phyloP scores from a whole-genome alignment of 2,888 invertebrate genomes.

The Orgyia antiqua region DNA sequence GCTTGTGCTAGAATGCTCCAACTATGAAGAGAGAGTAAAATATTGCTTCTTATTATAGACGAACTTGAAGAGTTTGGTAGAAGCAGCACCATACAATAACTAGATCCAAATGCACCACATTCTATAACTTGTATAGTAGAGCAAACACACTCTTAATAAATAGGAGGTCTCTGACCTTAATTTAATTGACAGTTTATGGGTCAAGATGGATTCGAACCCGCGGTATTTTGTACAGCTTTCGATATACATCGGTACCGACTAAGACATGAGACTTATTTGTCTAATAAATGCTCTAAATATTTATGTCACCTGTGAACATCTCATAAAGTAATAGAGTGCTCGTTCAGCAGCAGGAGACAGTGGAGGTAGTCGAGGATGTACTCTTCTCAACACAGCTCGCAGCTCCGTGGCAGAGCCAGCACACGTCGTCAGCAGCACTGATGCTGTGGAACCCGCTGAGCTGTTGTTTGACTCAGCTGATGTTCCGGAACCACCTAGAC shows the following conservation, averaged over 20 bases:
- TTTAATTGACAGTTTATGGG: no score
- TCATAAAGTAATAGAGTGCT: constrained; percentile 93
- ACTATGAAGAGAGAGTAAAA: constrained; percentile 39
- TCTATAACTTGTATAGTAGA: no score
- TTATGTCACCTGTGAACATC: constrained; percentile 88
- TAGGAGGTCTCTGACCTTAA: no score
- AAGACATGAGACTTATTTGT: no score
- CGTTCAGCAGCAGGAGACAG: constrained; percentile 84
- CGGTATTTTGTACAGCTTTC: no score
- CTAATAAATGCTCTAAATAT: neutral
- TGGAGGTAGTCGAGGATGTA: constrained; percentile 74
- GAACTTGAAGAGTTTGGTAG: no score
- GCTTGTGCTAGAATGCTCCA: constrained; percentile 78
- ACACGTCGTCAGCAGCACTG: constrained; percentile 88
- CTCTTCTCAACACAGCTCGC: constrained; percentile 83
- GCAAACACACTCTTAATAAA: no score
- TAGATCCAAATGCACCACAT: no score
- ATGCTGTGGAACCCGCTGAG: constrained; percentile 44
- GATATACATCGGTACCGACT: no score
- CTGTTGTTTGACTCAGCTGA: constrained; percentile 48
- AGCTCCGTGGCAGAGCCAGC: constrained; percentile 90
- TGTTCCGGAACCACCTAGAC: constrained; percentile 40
- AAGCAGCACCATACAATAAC: no score
- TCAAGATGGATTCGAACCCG: no score
- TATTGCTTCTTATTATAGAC: no score